These are phyloP conservation scores for Xylocopa sonorina DNA, from an alignment of 1,140 invertebrate species.

Conservation along the genomic window DNA sequence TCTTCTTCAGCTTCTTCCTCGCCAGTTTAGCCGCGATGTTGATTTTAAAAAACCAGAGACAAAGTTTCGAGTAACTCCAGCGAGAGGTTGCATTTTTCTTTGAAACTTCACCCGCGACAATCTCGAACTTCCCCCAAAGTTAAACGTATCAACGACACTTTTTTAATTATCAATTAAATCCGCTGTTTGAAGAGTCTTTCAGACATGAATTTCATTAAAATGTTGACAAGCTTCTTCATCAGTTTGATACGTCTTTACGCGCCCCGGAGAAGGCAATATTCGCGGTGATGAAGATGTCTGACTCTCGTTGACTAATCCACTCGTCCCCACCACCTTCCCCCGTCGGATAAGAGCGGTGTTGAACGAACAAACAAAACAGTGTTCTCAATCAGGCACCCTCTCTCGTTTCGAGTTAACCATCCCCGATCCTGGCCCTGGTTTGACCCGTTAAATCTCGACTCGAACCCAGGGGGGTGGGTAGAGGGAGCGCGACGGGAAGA, in stretches of 20 bases:
- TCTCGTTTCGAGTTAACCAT: constrained; percentile 63
- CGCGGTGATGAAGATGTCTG: not conserved
- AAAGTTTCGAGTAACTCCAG: too few relatives aligned
- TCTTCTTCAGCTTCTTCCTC: too few relatives aligned
- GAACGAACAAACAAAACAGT: constrained; percentile 78
- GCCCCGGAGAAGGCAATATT: not conserved
- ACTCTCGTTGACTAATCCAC: constrained; percentile 32
- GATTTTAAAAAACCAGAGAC: too few relatives aligned
- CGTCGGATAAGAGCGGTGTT: constrained; percentile 54
- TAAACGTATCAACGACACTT: too few relatives aligned
- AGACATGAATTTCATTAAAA: too few relatives aligned
- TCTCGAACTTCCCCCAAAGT: too few relatives aligned
- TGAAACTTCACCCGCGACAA: too few relatives aligned
- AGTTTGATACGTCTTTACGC: not conserved
- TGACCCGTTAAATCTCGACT: constrained; percentile 80
- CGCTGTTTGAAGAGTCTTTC: too few relatives aligned
- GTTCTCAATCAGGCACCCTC: constrained; percentile 79
- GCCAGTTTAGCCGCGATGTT: too few relatives aligned
- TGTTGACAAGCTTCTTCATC: too few relatives aligned
- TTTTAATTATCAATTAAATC: too few relatives aligned
- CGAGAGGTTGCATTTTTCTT: too few relatives aligned
- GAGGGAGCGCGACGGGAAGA: constrained; percentile 21
- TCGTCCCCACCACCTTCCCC: constrained; percentile 31
- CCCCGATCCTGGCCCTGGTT: constrained; percentile 61
- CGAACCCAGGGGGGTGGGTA: constrained; percentile 70